phyloP scores from a whole-genome alignment of 2,888 invertebrate genomes.

The Eilema griseolum region DNA sequence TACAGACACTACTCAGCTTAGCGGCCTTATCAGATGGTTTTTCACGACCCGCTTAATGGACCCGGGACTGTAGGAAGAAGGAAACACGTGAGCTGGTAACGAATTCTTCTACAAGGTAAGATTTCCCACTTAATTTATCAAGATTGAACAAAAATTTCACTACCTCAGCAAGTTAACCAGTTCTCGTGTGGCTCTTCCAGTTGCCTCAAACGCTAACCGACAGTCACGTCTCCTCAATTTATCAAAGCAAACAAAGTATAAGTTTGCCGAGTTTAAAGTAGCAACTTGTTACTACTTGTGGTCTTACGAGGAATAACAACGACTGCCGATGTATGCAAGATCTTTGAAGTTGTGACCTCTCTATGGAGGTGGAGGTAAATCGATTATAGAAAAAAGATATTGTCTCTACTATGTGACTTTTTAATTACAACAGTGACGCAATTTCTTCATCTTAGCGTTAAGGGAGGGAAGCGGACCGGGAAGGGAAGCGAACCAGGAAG shows the following conservation, averaged over 20 bases:
- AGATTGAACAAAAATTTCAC: background rate
- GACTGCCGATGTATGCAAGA: background rate
- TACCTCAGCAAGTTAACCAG: constrained; percentile 2
- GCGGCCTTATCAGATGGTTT: no score
- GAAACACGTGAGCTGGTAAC: no score
- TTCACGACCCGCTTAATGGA: no score
- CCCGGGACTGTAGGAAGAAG: no score
- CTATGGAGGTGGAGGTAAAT: background rate
- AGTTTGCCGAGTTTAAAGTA: constrained; percentile 6
- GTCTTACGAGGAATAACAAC: constrained; percentile 11
- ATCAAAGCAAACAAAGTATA: constrained; percentile 14
- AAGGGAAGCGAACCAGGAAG: no score
- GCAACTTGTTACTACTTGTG: constrained; percentile 13
- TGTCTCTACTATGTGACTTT: no score
- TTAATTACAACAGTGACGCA: no score
- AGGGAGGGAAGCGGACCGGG: no score
- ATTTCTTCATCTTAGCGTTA: no score
- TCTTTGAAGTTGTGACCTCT: background rate
- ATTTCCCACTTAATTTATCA: background rate
- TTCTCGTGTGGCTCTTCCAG: background rate
- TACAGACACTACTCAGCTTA: no score
- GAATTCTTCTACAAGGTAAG: no score
- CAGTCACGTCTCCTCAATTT: constrained; percentile 16
- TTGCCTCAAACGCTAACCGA: background rate
- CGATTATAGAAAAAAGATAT: background rate